Evolutionary conservation across 92 coral and sea anemone species (phyloP).

Genomic region (Ricordea florida): DNA sequence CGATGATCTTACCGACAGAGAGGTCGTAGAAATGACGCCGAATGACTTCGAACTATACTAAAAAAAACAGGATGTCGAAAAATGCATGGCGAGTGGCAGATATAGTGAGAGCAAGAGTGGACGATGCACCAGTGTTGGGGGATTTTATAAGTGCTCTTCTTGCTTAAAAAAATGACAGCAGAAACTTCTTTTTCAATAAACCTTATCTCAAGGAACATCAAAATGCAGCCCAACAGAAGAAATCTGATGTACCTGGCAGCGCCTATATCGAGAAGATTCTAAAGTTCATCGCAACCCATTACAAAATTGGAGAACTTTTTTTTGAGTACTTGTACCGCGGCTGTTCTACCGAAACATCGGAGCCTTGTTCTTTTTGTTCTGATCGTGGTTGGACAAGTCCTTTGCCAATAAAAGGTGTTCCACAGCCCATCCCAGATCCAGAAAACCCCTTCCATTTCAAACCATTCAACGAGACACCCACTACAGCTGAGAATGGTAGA

Average conservation of each 20-base stretch:
- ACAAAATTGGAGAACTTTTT: conserved; percentile 22
- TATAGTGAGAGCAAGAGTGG: conserved; percentile 46
- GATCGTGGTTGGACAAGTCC: background rate
- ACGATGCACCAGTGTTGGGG: conserved; percentile 60
- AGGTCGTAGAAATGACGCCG: conserved; percentile 31
- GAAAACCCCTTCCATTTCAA: conserved; percentile 13
- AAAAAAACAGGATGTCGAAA: conserved; percentile 47
- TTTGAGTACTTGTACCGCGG: background rate
- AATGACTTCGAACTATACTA: conserved; percentile 40
- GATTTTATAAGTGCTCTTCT: conserved; percentile 21
- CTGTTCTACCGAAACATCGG: background rate
- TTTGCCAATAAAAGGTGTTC: conserved; percentile 1
- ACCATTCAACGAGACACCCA: background rate
- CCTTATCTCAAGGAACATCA: background rate
- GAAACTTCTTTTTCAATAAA: conserved; percentile 24
- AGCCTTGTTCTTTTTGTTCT: background rate
- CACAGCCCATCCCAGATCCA: conserved; percentile 28
- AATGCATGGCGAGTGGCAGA: conserved; percentile 71
- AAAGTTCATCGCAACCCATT: conserved; percentile 30
- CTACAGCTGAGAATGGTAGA: background rate
- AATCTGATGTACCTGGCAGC: conserved; percentile 41
- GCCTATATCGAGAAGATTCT: conserved; percentile 45
- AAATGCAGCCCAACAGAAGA: conserved; percentile 14
- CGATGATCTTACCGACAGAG: conserved; percentile 42
- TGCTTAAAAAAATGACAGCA: conserved; percentile 10